phyloP scores from a whole-genome alignment of 2,888 invertebrate genomes.

The Hetaerina titia region DNA sequence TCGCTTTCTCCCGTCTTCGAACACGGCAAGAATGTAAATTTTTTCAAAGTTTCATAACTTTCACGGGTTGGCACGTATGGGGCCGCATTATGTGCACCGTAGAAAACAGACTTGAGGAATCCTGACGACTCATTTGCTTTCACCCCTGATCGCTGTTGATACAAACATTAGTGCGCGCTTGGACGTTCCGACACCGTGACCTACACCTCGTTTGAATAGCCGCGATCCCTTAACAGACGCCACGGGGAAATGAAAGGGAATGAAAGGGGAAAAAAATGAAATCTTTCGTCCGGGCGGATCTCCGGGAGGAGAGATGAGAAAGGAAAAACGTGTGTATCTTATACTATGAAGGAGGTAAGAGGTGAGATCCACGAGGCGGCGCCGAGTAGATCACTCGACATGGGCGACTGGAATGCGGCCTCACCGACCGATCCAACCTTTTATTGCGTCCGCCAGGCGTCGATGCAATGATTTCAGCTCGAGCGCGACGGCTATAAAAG shows the following conservation, averaged over 20 bases:
- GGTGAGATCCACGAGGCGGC: neutral
- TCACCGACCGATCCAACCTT: neutral
- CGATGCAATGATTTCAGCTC: neutral
- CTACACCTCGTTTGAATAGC: neutral
- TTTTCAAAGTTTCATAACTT: conserved; percentile 4
- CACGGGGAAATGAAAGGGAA: neutral
- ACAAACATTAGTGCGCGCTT: neutral
- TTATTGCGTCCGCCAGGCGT: neutral
- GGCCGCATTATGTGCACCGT: neutral
- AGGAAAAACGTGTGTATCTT: too few species aligned
- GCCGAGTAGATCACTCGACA: neutral
- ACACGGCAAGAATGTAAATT: neutral
- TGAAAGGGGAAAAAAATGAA: neutral
- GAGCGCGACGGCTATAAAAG: neutral
- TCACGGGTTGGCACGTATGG: neutral
- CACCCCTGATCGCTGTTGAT: neutral
- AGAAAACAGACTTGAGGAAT: neutral
- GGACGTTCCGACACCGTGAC: neutral
- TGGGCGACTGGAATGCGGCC: neutral
- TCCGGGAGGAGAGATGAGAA: too few species aligned
- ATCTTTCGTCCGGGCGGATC: neutral
- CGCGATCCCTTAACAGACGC: neutral
- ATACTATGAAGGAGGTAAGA: too few species aligned
- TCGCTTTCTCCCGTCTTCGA: neutral
- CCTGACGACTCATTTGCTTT: neutral